These are phyloP conservation scores for Lysiphlebus fabarum DNA, from an alignment of 1,140 invertebrate genomes.

Conservation along the genomic window DNA sequence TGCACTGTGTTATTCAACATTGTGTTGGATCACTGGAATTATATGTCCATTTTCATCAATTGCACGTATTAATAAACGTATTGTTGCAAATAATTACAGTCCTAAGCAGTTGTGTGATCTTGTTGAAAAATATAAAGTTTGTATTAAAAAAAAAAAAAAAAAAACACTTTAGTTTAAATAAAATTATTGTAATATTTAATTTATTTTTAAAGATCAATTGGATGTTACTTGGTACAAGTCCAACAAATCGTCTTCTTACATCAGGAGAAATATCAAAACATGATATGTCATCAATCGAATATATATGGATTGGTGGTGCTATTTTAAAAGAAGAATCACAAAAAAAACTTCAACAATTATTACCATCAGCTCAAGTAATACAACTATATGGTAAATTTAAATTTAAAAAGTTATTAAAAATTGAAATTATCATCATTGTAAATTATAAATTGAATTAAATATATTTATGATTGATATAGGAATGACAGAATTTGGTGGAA, in stretches of 20 bases:
- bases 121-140: constrained; percentile 30
- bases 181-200: constrained; percentile 11
- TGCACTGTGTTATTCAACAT: constrained; percentile 30
- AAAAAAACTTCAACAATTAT: constrained; percentile 21
- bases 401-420: not conserved
- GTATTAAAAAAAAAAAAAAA: constrained; percentile 5
- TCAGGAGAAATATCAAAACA: constrained; percentile 25
- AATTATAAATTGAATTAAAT: constrained; percentile 11
- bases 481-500: constrained; percentile 37
- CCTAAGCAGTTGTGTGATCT: constrained; percentile 21
- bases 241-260: constrained; percentile 28
- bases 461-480: constrained; percentile 24
- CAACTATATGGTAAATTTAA: constrained; percentile 28
- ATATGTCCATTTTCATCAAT: constrained; percentile 5
- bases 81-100: constrained; percentile 6
- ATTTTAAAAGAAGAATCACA: constrained; percentile 28
- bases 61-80: not conserved
- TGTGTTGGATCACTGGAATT: constrained; percentile 35
- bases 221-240: constrained; percentile 29
- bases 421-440: not conserved
- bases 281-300: constrained; percentile 27
- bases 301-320: constrained; percentile 30
- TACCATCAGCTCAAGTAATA: constrained; percentile 22
- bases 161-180: not conserved
- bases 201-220: constrained; percentile 29